Evolutionary conservation across 2,113 vertebrate species (phyloP).

Genomic region (Sminthopsis crassicaudata): DNA sequence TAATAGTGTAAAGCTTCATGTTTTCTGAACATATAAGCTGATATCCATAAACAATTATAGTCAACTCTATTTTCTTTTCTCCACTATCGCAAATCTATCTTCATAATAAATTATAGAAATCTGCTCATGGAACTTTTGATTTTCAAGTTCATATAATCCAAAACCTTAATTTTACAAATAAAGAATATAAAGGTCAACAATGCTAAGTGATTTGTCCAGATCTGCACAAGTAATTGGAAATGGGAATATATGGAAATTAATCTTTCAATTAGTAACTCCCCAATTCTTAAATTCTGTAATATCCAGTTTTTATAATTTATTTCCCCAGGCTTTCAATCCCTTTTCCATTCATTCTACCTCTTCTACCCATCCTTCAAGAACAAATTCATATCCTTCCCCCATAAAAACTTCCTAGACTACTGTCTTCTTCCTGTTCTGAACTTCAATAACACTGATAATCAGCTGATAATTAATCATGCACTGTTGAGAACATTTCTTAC

Average conservation of each 20-base stretch:
- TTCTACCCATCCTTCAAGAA: not conserved
- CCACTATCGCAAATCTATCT: not conserved
- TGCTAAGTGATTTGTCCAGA: not conserved
- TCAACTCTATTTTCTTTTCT: not conserved
- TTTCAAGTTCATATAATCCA: not conserved
- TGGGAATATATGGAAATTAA: not conserved
- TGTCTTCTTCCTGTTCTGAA: not conserved
- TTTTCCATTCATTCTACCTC: not conserved
- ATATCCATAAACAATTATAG: not conserved
- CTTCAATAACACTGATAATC: not conserved
- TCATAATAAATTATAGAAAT: not conserved
- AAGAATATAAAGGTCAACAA: not conserved
- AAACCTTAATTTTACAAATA: not conserved
- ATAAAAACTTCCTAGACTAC: not conserved
- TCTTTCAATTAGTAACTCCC: not conserved
- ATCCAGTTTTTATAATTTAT: not conserved
- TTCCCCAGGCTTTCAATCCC: not conserved
- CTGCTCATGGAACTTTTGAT: not conserved
- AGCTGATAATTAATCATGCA: not conserved
- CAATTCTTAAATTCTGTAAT: not conserved
- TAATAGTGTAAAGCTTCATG: not conserved
- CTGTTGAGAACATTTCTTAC: not conserved
- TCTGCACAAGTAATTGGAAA: not conserved
- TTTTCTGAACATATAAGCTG: not conserved
- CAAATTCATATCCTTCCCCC: not conserved